A percentile compares a stretch with the other conserved stretches of the same genome.
Conservation (phyloP, 2,113 vertebrate genomes). For the Sebastes fasciatus region DNA sequence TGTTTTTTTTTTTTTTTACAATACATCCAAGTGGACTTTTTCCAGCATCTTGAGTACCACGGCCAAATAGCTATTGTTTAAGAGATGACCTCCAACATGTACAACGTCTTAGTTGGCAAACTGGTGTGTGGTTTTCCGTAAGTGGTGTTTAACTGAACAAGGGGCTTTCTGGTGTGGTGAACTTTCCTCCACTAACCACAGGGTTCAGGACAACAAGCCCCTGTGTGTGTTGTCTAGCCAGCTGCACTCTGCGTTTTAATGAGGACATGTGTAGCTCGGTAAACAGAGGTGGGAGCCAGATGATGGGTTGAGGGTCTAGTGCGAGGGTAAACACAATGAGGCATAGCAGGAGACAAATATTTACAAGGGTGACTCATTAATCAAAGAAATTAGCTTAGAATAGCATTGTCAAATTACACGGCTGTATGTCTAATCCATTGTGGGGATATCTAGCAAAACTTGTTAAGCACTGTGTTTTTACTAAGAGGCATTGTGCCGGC, state of each 20-base stretch:
- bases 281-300: conserved; percentile 62
- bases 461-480: conserved; percentile 3
- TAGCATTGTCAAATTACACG: background rate
- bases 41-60: background rate
- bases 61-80: background rate
- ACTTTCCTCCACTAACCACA: conserved; percentile 57
- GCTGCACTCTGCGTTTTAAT: conserved; percentile 68
- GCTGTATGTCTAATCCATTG: background rate
- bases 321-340: conserved; percentile 48
- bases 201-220: conserved; percentile 46
- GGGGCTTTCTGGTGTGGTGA: conserved; percentile 39
- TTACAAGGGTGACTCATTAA: conserved; percentile 33
- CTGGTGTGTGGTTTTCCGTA: conserved; percentile 9
- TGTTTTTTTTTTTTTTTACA: background rate
- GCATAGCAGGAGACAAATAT: conserved; percentile 47
- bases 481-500: conserved; percentile 5
- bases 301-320: conserved; percentile 46
- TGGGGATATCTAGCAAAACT: background rate
- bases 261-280: conserved; percentile 59
- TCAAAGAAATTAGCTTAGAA: conserved; percentile 19
- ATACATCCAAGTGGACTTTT: conserved; percentile 2
- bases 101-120: background rate
- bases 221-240: conserved; percentile 43
- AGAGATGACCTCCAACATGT: background rate
- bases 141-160: background rate